A percentile compares a stretch with the other conserved stretches of the same genome.
Conservation (phyloP, 2,888 invertebrate species). For the Morpho achilles region DNA sequence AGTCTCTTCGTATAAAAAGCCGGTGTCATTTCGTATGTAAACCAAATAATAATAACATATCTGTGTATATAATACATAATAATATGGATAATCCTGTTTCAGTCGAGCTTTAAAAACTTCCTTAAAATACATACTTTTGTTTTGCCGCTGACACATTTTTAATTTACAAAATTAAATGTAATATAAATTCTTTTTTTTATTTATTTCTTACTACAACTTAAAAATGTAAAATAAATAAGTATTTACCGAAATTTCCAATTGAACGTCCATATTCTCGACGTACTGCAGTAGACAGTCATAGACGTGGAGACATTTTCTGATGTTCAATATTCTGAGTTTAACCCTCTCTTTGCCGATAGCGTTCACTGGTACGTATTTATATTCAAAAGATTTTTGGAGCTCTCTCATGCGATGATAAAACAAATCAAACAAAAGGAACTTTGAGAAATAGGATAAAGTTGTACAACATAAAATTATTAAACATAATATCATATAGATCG, state of each 20-base stretch:
- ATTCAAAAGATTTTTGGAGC: conserved; percentile 3
- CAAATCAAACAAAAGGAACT: conserved; percentile 8
- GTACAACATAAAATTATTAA: not conserved
- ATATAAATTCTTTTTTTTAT: too few species aligned
- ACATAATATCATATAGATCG: not conserved
- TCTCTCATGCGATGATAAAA: conserved; percentile 12
- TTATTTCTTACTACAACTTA: too few species aligned
- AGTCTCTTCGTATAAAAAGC: too few species aligned
- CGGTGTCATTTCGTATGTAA: too few species aligned
- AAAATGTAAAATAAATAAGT: not conserved
- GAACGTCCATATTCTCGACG: conserved; percentile 9
- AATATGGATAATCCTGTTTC: too few species aligned
- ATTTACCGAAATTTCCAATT: conserved; percentile 14
- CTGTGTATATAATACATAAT: too few species aligned
- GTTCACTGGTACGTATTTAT: conserved; percentile 5
- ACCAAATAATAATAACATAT: too few species aligned
- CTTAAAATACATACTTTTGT: too few species aligned
- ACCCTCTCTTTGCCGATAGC: conserved; percentile 5
- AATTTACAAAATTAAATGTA: too few species aligned
- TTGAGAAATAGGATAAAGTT: not conserved
- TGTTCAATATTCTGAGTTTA: conserved; percentile 9
- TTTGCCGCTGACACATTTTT: too few species aligned
- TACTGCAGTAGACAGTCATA: conserved; percentile 6
- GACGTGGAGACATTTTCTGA: conserved; percentile 5
- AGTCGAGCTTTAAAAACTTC: too few species aligned